Evolutionary conservation across 2,797 vertebrate genomes (phyloP), one percentile per base, ranked within the genome.

Genomic region (Ataeniobius toweri): DNA sequence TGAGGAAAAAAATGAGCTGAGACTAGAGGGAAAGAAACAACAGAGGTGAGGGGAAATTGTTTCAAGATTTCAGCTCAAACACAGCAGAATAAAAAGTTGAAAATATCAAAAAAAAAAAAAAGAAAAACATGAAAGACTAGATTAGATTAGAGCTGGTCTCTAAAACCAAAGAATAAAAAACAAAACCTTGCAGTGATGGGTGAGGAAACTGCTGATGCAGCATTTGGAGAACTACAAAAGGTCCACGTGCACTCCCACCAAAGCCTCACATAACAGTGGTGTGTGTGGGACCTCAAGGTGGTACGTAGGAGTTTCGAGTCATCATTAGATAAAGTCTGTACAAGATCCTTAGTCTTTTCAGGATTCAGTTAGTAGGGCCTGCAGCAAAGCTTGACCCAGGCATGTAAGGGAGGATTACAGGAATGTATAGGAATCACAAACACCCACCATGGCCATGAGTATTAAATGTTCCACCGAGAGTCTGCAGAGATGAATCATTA

Each of bases 301-400:
- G 6, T 69, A 44, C n/a, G 90, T 85, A 77, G 89, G 90, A 83
- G 78, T 81, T 36, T 84, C 26, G 72, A 28, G 80, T 82, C 76
- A 24, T 65, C 74, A 13, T 89, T 85, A 78, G 85, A 87, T 89
- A 78, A 86, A 80, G 77, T 73, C 71, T 44, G 20, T 18, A 55
- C 79, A 51, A 59, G 63, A 79, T 74, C 77, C 58, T 26, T 71
- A 26, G 55, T 2, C 75, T 26, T 55, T 80, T 41, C 59, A 24
- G 67, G 58, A 70, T 58, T 31, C 48, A 80, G 75, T 80, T 69
- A 83, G 80, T 7, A 83, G 74, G 59, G 83, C 89, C 85, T 75
- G 2, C 1, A 71, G 86, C 83, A 14, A 59, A 51, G 48, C 55
- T 65, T 84, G 83, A 85, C 79, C 82, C 16, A 26, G 41, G 39